Percentiles rank a stretch among this genome's conserved stretches.
These are phyloP conservation scores for Colaptes auratus DNA, from an alignment of 2,113 vertebrate genomes.

Conservation along the genomic window DNA sequence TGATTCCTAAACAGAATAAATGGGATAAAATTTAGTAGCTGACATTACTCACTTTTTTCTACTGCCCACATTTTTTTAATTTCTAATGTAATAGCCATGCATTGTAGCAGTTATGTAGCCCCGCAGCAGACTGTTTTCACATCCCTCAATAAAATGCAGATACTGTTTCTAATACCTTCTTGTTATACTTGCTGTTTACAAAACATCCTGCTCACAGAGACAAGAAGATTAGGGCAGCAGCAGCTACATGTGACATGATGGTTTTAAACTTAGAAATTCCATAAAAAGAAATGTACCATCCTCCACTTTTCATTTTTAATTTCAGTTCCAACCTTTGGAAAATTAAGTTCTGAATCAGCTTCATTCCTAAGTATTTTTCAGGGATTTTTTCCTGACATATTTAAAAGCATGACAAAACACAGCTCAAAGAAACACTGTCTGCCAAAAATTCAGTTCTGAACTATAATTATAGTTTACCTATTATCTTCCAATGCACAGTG, in stretches of 20 bases:
- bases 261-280: neutral
- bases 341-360: conserved; percentile 28
- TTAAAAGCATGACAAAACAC: neutral
- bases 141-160: neutral
- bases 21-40: neutral
- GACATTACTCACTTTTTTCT: neutral
- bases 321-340: neutral
- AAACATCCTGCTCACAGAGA: neutral
- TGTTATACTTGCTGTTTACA: neutral
- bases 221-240: neutral
- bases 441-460: neutral
- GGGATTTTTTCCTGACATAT: neutral
- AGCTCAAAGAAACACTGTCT: conserved; percentile 3
- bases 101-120: neutral
- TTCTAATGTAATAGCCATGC: neutral
- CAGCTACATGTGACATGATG: neutral
- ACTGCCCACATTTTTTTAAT: neutral
- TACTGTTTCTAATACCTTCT: neutral
- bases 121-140: neutral
- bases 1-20: neutral
- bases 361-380: neutral
- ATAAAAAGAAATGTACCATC: neutral
- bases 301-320: neutral
- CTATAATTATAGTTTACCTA: conserved; percentile 9
- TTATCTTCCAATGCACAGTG: conserved; percentile 5